Base-by-base conservation (phyloP, 2,113 vertebrate genomes). In the Tichodroma muraria region DNA sequence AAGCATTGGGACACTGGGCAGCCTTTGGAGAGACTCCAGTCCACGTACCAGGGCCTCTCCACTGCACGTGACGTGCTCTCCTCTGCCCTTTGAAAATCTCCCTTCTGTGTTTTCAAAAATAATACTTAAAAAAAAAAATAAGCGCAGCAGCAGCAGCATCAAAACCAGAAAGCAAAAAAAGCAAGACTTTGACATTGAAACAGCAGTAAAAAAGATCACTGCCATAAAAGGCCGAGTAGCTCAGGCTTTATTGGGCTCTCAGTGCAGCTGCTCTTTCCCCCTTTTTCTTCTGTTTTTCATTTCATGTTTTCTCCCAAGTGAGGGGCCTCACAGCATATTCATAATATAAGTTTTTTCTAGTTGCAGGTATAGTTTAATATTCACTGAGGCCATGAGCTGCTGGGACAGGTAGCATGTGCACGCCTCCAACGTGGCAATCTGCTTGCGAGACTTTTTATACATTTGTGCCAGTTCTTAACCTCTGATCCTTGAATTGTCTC, bases 391-490 rank as follows among this genome's bases (percentile, higher is more conserved):
- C 45, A 6, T 0, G 4, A 77, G 75, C 78, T 1, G 0, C 84
- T 2, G 2, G 35, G 79, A 69, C 5, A 3, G 66, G 68, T 75
- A 45, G 35, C 59, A 38, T 4, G 0, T 19, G 28, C 53, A 31
- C 54, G 37, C 35, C 45, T 66, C 57, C 23, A 44, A 8, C 13
- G 3, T 4, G 11, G 11, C 3, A 2, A 5, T 52, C 42, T 5
- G 4, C n/a, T 91, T 12, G 0, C 0, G 0, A 52, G 38, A 8
- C 54, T 19, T 53, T 3, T 13, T 30, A 2, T 2, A 4, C 1
- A 3, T 70, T 57, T 35, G 6, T 28, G 24, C 44, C 56, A 25
- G 4, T 90, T 75, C 25, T 52, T 37, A n/a, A 37, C 12, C 17
- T 63, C 35, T 59, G 35, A 33, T 77, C 56, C 6, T 63, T 60